Conservation (phyloP, 2,888 invertebrate species). For the Octodonta nipae region DNA sequence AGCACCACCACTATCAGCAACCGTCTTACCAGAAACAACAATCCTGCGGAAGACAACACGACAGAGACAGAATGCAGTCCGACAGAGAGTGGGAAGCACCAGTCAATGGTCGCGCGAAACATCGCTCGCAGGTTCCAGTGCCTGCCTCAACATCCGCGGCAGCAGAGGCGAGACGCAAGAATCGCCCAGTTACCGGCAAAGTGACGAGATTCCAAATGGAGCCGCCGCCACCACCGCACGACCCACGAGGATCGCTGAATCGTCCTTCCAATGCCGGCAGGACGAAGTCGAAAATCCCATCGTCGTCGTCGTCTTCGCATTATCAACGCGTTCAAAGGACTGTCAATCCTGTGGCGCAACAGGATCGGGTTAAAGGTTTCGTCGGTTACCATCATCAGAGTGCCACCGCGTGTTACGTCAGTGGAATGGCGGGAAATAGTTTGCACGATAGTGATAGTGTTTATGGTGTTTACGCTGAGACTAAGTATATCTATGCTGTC, state of each 20-base stretch:
- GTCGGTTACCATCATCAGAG: slow-evolving; percentile 21
- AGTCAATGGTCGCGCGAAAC: slow-evolving; percentile 28
- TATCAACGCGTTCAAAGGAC: too few relatives aligned
- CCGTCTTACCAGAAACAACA: slow-evolving; percentile 4
- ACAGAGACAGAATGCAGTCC: slow-evolving; percentile 15
- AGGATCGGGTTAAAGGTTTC: slow-evolving; percentile 20
- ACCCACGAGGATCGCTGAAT: not conserved
- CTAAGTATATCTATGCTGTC: slow-evolving; percentile 42
- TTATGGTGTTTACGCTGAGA: slow-evolving; percentile 36
- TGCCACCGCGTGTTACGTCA: slow-evolving; percentile 22
- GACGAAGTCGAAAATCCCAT: too few relatives aligned
- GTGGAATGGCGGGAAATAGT: slow-evolving; percentile 15
- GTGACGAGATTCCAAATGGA: too few relatives aligned
- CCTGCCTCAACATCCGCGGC: slow-evolving; percentile 26
- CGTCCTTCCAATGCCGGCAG: slow-evolving; percentile 6
- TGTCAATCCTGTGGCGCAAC: not conserved
- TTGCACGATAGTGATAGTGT: slow-evolving; percentile 23
- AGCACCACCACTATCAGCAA: slow-evolving; percentile 9
- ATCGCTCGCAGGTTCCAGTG: slow-evolving; percentile 26
- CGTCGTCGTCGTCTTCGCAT: too few relatives aligned
- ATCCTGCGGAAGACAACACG: slow-evolving; percentile 10
- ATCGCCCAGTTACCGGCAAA: too few relatives aligned
- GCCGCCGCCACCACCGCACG: slow-evolving; percentile 3
- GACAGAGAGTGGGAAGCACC: slow-evolving; percentile 27
- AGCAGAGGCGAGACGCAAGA: slow-evolving; percentile 18